These are phyloP conservation scores for Lasioglossum morio DNA, from an alignment of 2,888 invertebrate species.

Conservation along the genomic window DNA sequence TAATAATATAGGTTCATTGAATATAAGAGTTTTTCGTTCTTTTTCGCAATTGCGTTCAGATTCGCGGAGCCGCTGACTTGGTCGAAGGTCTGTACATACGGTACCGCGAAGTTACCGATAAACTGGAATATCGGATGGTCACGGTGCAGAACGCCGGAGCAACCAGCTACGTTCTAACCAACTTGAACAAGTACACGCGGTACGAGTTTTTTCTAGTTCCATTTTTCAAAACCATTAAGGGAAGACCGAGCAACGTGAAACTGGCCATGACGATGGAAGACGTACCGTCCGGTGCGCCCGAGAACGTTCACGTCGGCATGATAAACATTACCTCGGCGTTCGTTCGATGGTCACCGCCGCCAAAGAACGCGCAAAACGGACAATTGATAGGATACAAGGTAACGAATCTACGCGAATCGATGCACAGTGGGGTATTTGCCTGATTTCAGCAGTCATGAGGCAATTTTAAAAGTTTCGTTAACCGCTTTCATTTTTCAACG, in stretches of 20 bases:
- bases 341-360: conserved; percentile 94
- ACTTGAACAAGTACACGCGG: conserved; percentile 93
- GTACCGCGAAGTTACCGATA: conserved; percentile 85
- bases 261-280: conserved; percentile 95
- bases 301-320: conserved; percentile 92
- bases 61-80: conserved; percentile 85
- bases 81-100: conserved; percentile 90
- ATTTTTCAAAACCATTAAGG: conserved; percentile 94
- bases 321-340: conserved; percentile 92
- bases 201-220: conserved; percentile 97
- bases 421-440: no score
- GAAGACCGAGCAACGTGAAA: conserved; percentile 96
- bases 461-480: no score
- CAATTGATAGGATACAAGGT: conserved; percentile 95
- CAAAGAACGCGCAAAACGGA: conserved; percentile 91
- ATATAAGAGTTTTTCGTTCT: not conserved
- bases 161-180: conserved; percentile 90
- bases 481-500: no score
- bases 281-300: conserved; percentile 92
- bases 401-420: conserved; percentile 43
- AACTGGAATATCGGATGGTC: conserved; percentile 88
- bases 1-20: not conserved
- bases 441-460: no score
- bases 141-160: conserved; percentile 90
- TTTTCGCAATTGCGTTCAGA: conserved; percentile 74